These are phyloP conservation scores for Rhinichthys klamathensis DNA, from an alignment of 2,113 vertebrate species.

Conservation along the genomic window DNA sequence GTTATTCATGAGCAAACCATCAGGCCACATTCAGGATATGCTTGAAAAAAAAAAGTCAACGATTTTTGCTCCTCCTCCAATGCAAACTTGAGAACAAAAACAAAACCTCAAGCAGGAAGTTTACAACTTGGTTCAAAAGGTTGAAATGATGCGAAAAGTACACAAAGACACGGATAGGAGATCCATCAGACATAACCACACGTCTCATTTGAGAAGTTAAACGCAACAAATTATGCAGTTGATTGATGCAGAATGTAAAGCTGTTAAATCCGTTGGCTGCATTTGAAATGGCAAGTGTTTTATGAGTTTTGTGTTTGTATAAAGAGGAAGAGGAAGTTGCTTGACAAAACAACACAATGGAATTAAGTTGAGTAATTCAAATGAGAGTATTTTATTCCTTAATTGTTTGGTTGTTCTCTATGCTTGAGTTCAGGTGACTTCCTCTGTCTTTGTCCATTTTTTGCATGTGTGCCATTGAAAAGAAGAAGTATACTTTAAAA, in stretches of 20 bases:
- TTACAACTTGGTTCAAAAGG: neutral
- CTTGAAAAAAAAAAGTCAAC: neutral
- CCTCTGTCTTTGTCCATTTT: constrained; percentile 22
- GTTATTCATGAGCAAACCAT: neutral
- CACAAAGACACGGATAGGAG: neutral
- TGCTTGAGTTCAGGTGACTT: constrained; percentile 38
- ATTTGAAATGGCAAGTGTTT: neutral
- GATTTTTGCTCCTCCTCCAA: neutral
- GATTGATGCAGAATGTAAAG: neutral
- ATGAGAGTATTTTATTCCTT: neutral
- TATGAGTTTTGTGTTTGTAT: neutral
- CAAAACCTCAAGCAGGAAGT: constrained; percentile 18
- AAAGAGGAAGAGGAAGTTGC: constrained; percentile 10
- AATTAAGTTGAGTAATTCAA: neutral
- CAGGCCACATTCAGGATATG: constrained; percentile 7
- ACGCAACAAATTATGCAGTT: neutral
- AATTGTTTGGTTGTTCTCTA: neutral
- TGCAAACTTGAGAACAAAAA: neutral
- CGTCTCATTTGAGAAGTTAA: neutral
- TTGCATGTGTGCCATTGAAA: neutral
- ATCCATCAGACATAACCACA: neutral
- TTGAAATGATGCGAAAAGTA: neutral
- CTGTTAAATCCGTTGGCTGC: neutral
- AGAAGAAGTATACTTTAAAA: too few species aligned
- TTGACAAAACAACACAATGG: constrained; percentile 18